Conservation (phyloP, 2,797 vertebrate genomes). For the Tenualosa thibaudeaui region DNA sequence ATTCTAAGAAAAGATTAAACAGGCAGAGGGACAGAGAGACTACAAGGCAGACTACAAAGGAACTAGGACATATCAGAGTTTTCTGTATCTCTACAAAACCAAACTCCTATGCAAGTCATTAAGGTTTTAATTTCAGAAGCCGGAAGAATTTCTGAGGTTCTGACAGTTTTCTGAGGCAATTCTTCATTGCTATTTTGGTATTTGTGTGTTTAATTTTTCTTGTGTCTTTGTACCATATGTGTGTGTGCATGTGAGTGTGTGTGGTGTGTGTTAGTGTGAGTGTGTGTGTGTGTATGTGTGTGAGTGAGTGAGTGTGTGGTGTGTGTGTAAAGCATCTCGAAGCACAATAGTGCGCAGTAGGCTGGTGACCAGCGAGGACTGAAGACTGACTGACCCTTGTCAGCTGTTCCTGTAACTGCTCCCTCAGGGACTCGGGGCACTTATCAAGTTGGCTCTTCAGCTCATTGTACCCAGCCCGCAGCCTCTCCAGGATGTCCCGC, state of each 20-base stretch:
- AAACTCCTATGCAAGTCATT: conserved; percentile 20
- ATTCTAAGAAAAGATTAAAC: neutral
- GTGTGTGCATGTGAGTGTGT: neutral
- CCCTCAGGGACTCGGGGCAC: conserved; percentile 96
- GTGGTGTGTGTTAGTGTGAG: neutral
- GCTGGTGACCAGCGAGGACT: conserved; percentile 22
- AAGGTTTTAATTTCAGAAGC: neutral
- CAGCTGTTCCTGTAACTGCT: conserved; percentile 96
- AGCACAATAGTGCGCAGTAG: neutral
- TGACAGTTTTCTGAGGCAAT: conserved; percentile 28
- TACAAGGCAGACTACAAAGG: neutral
- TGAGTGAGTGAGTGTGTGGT: neutral
- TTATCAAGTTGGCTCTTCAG: conserved; percentile 97
- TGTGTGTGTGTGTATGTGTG: neutral
- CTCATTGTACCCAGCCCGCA: conserved; percentile 91
- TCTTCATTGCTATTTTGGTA: neutral
- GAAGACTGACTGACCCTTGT: conserved; percentile 90
- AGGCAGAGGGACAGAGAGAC: neutral
- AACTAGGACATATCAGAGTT: conserved; percentile 11
- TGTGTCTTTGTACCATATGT: too few relatives aligned
- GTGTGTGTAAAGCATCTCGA: neutral
- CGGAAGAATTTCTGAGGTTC: conserved; percentile 27
- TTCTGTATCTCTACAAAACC: neutral
- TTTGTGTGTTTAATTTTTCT: neutral
- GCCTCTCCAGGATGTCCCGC: conserved; percentile 92